Evolutionary conservation across 2,113 vertebrate genomes (phyloP), one percentile per base, ranked within the genome.

Genomic region (Cnemophilus loriae): DNA sequence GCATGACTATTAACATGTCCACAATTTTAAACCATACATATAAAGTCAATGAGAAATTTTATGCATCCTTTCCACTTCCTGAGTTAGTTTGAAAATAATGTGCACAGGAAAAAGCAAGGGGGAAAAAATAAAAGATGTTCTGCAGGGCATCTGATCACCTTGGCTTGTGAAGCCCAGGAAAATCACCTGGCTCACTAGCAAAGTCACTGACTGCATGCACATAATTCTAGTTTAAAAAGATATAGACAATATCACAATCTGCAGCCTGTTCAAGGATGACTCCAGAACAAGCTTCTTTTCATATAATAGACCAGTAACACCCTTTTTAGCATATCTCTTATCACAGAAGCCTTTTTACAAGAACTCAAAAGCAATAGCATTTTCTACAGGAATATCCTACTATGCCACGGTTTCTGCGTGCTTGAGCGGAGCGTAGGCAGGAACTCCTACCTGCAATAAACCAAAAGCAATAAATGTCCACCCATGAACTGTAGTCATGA

Each of bases 391-490:
- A 73, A 53, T 49, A 68, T 41, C 61, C 56, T 44, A 10, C 73
- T 44, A 10, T 9, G 44, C 44, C 3, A 12, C 18, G 42, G 61
- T 60, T 75, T 76, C 84, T 85, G 89, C 7, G 33, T 19, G 49
- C 77, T 76, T 41, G 64, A 92, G 42, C 57, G 69, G 42, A 68
- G 69, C 5, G 53, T 91, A 33, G 91, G 89, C 0, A 1, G 60
- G 49, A 89, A 68, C 65, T 92, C 77, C 93, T 35, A 79, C 84
- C 69, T 84, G 57, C 81, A 87, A 68, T 89, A 94, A 87, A 94
- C 47, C 32, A 79, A 87, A 84, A 60, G 81, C 94, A 95, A 79
- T 79, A 89, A 87, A 89, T 64, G 87, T 84, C 87, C 91, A 91
- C 84, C 81, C 77, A 35, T 84, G 90, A 95, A 86, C 60, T 57